These are phyloP conservation scores for Blastobasis lacticolella DNA, from an alignment of 2,888 invertebrate species.

Conservation along the genomic window DNA sequence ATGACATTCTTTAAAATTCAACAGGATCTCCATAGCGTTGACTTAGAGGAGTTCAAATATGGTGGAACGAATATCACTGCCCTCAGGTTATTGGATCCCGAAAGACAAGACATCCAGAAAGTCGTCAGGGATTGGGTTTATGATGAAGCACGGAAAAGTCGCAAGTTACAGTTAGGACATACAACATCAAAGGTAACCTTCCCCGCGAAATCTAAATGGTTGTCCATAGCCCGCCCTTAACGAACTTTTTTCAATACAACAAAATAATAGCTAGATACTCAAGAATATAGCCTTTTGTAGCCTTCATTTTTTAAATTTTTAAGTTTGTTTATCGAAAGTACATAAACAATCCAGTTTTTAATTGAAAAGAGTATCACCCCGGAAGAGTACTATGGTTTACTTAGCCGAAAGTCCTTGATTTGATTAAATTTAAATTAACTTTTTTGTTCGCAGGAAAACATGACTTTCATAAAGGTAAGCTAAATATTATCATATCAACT, in stretches of 20 bases:
- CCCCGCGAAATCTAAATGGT: too few species aligned
- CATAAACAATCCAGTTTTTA: too few species aligned
- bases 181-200: slow-evolving; percentile 71
- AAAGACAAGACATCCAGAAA: slow-evolving; percentile 83
- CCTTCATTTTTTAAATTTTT: too few species aligned
- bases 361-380: too few species aligned
- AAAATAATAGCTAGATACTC: too few species aligned
- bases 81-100: slow-evolving; percentile 90
- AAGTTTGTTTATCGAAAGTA: too few species aligned
- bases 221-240: too few species aligned
- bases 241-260: too few species aligned
- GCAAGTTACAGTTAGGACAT: slow-evolving; percentile 75
- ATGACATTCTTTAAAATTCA: slow-evolving; percentile 15
- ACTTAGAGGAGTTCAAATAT: slow-evolving; percentile 94
- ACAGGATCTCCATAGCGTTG: slow-evolving; percentile 92
- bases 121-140: slow-evolving; percentile 87
- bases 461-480: slow-evolving; percentile 82
- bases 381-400: too few species aligned
- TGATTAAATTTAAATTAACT: slow-evolving; percentile 8
- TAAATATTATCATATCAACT: not conserved
- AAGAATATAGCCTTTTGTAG: too few species aligned
- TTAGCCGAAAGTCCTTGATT: too few species aligned
- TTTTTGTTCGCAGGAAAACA: slow-evolving; percentile 75
- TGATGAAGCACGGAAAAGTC: slow-evolving; percentile 80
- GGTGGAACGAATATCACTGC: slow-evolving; percentile 97